A percentile compares a stretch with the other conserved stretches of the same genome.
Conservation (phyloP, 2,797 vertebrate species). For the Mustela erminea region DNA sequence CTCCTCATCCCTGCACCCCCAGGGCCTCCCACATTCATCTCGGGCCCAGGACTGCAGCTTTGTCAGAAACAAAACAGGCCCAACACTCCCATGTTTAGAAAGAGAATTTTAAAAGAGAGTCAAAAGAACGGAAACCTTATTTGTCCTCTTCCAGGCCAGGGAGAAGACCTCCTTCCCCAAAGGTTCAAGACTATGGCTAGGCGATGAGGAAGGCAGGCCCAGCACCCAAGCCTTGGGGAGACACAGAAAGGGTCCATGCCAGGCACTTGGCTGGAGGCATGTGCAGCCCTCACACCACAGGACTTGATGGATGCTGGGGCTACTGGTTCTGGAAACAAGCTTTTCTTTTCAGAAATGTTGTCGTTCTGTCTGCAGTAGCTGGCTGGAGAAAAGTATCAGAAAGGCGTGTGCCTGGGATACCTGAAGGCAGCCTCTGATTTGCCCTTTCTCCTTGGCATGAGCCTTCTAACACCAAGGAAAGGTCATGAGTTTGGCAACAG, state of each 20-base stretch:
- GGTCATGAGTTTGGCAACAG: constrained; percentile 67
- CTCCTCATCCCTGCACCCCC: neutral
- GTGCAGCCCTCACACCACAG: neutral
- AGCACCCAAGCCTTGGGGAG: neutral
- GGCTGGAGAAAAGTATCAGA: constrained; percentile 58
- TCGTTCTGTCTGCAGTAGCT: constrained; percentile 58
- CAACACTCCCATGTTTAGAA: constrained; percentile 67
- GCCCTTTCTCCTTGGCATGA: constrained; percentile 66
- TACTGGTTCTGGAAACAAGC: constrained; percentile 27
- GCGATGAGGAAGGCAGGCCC: constrained; percentile 57
- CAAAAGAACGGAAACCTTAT: constrained; percentile 74
- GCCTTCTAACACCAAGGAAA: constrained; percentile 49
- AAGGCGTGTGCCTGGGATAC: neutral
- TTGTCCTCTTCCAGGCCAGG: constrained; percentile 54
- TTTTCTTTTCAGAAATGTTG: neutral
- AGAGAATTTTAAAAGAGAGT: constrained; percentile 76
- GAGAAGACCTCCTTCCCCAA: constrained; percentile 63
- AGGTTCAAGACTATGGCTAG: constrained; percentile 67
- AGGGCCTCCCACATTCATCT: neutral
- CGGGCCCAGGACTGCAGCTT: constrained; percentile 44
- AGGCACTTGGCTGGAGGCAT: constrained; percentile 31
- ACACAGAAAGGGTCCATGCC: neutral
- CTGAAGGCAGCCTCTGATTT: constrained; percentile 11
- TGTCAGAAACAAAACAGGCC: constrained; percentile 67
- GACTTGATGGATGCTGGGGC: neutral